Evolutionary conservation across 2,797 vertebrate genomes (phyloP), one percentile per base, ranked within the genome.

Genomic region (Balearica regulorum): DNA sequence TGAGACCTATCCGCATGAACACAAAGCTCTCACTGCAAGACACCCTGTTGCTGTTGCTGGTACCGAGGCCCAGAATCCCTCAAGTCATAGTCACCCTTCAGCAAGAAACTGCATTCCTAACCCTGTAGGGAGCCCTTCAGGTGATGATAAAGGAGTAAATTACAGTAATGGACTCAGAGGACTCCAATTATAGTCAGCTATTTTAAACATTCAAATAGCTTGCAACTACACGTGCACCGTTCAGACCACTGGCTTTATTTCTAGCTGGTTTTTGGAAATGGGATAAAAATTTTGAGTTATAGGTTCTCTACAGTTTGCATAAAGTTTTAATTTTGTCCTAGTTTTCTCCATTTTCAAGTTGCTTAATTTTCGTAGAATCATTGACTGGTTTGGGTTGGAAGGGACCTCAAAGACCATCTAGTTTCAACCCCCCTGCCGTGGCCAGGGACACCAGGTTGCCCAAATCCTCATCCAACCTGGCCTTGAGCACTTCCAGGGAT

Each of bases 1-100:
- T 1, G 4, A 43, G 41, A 64, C 6, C 16, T 41, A 2, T 33
- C 76, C 1, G 0, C 6, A 7, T 20, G 8, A 20, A 22, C 41
- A 17, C 33, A 76, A 11, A 71, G 9, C 41, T 37, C 15, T 60
- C 3, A 4, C 46, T 33, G 25, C 13, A 22, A 20, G 41, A 75
- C 35, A 26, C 13, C 20, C 22, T 1, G 0, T 10, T 83, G 48
- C 28, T 64, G 3, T 61, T 6, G 7, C 5, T 55, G 44, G 16
- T 35, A 11, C 53, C 26, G 28, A 55, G 13, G 66, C 43, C 25
- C 16, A 33, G 51, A 83, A 51, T 73, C 25, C 20, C 31, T 60
- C 18, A 64, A 84, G 53, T 21, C 44, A 4, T 4, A 31, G 33
- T 26, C 13, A 29, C 28, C n/a, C 17, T 51, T 68, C 20, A 37